These are phyloP conservation scores for Phyllopteryx taeniolatus DNA, from an alignment of 2,113 vertebrate genomes.

Conservation along the genomic window DNA sequence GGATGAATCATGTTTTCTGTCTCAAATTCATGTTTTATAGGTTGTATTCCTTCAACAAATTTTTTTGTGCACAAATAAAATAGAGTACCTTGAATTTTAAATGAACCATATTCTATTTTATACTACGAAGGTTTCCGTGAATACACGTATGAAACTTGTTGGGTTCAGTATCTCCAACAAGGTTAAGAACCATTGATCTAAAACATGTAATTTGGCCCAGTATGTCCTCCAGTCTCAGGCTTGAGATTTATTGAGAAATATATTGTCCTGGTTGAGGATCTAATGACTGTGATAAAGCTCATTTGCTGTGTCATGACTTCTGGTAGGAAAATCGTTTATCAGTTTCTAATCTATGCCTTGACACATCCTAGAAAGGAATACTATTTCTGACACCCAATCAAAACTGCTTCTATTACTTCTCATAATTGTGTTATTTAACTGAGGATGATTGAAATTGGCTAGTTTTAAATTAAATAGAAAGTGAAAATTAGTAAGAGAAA, in stretches of 20 bases:
- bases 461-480: slow-evolving; percentile 34
- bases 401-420: slow-evolving; percentile 37
- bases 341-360: slow-evolving; percentile 7
- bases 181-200: not conserved
- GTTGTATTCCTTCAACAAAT: too few relatives aligned
- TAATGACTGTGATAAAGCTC: slow-evolving; percentile 11
- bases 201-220: not conserved
- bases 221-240: not conserved
- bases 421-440: slow-evolving; percentile 59
- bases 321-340: slow-evolving; percentile 16
- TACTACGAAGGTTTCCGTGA: too few relatives aligned
- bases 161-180: too few relatives aligned
- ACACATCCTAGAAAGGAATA: slow-evolving; percentile 31
- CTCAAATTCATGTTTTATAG: too few relatives aligned
- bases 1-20: too few relatives aligned
- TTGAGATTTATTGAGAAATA: slow-evolving; percentile 9
- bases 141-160: too few relatives aligned
- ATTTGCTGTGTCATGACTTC: slow-evolving; percentile 6
- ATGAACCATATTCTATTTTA: too few relatives aligned
- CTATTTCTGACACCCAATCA: slow-evolving; percentile 24
- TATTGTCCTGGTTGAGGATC: slow-evolving; percentile 14
- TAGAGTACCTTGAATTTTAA: too few relatives aligned
- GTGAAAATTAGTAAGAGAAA: not conserved
- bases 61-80: too few relatives aligned
- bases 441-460: slow-evolving; percentile 39